phyloP scores from a whole-genome alignment of 2,113 vertebrate genomes.

The Perca flavescens region DNA sequence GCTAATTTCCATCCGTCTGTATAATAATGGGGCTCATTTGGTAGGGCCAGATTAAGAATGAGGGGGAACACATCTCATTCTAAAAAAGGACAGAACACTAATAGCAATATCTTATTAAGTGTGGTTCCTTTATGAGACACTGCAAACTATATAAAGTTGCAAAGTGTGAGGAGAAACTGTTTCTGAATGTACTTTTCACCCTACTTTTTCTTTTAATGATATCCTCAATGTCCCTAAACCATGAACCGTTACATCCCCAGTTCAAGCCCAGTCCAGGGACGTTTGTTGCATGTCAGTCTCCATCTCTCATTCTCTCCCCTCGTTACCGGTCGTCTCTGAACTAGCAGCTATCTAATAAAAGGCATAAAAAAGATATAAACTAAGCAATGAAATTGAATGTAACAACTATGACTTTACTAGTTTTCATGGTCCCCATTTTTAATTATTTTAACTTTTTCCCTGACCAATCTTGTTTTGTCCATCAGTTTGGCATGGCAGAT shows the following conservation, averaged over 20 bases:
- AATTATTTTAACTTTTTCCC: not conserved
- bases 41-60: constrained; percentile 55
- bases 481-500: constrained; percentile 8
- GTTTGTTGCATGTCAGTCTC: not conserved
- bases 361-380: not conserved
- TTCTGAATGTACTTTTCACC: not conserved
- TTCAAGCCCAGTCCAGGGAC: not conserved
- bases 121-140: not conserved
- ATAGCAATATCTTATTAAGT: not conserved
- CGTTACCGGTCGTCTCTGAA: not conserved
- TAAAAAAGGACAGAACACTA: constrained; percentile 16
- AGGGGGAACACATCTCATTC: constrained; percentile 53
- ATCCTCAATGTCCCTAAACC: not conserved
- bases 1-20: constrained; percentile 69
- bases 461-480: not conserved
- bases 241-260: not conserved
- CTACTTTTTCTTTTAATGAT: not conserved
- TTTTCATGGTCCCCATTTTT: not conserved
- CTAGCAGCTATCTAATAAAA: not conserved
- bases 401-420: not conserved
- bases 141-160: not conserved
- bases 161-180: not conserved
- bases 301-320: no score
- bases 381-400: not conserved
- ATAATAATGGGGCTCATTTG: constrained; percentile 73